Evolutionary conservation across 2,797 vertebrate genomes (phyloP).

Genomic region (Muraenolepis orangiensis): DNA sequence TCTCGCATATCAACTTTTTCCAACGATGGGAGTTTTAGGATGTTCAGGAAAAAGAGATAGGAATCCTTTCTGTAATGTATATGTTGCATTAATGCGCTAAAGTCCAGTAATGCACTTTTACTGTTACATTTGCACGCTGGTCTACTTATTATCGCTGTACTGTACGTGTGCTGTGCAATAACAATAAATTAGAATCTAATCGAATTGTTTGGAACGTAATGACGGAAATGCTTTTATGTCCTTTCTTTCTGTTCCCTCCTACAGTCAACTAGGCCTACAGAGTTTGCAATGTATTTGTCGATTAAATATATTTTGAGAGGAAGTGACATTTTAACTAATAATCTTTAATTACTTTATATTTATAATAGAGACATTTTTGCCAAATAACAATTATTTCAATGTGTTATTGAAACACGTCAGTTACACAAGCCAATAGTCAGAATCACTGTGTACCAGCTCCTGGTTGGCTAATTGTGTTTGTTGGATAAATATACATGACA

Average conservation of each 20-base stretch:
- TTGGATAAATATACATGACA: slow-evolving; percentile 16
- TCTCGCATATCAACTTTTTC: background rate
- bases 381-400: background rate
- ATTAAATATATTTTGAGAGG: background rate
- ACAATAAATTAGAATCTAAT: background rate
- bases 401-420: background rate
- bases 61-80: background rate
- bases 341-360: background rate
- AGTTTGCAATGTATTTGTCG: background rate
- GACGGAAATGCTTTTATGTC: background rate
- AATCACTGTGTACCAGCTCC: background rate
- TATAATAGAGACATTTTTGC: background rate
- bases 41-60: background rate
- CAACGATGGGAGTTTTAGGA: background rate
- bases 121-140: too few species aligned
- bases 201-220: too few species aligned
- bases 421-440: background rate
- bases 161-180: background rate
- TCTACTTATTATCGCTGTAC: background rate
- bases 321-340: background rate
- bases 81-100: too few species aligned
- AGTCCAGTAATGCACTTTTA: too few species aligned
- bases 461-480: background rate
- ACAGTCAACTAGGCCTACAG: background rate
- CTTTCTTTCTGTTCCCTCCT: background rate